Base-by-base conservation (phyloP, 2,888 invertebrate species). In the Tachina lurida region DNA sequence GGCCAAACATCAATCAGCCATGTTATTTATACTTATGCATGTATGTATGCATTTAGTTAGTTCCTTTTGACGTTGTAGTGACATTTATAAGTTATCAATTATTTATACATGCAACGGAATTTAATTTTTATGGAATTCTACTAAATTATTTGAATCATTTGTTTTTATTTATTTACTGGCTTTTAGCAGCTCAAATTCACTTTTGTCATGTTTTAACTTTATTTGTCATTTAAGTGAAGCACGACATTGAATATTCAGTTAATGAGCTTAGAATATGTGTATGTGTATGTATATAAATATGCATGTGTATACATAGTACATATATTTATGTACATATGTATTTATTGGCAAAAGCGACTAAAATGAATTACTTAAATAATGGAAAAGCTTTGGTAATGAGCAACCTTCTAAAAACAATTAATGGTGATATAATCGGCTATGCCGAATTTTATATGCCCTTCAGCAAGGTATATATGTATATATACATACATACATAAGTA, bases 31-130 rank as follows among this genome's bases (percentile, higher is more conserved):
- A 31, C 31, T 31, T 31, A 7, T 31, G 31, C 7, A 7, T 31
- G 7, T 31, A 7, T 31, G 7, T 31, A 2, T 31, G 31, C 7
- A 1, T 31, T 5, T 31, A 2, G 31, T 43, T 31, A 62, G 47
- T 68, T 58, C 13, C 15, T 54, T 47, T 67, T 54, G 10, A 67
- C n/a, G 31, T 31, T 73, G 9, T 47, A 13, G 39, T 56, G 15
- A 13, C 19, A 41, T 65, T 73, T 73, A 65, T 17, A 47, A 52
- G 43, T 73, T 73, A 54, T 73, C 74, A 80, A 74, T 74, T 74
- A 78, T 78, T 71, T 31, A 71, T 62, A 71, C 43, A 45, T 54
- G 70, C 62, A 62, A 22, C 22, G 41, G 31, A 52, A 62, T 54
- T 39, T 58, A 60, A 68, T 77, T 41, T 62, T 43, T 49, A 62